Evolutionary conservation across 2,888 invertebrate species (phyloP).

Genomic region (Sminthurinus aureus): DNA sequence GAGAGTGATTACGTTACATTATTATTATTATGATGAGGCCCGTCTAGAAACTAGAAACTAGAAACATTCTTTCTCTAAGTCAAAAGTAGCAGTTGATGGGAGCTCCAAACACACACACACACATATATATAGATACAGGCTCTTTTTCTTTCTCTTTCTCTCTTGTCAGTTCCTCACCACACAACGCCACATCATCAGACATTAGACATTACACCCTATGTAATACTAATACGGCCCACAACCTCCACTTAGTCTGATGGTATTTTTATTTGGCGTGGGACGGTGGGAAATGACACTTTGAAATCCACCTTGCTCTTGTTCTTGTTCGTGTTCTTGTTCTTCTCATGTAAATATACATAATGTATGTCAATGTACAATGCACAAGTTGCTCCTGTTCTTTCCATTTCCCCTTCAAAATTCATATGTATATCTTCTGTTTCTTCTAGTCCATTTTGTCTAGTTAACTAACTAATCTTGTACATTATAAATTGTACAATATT

Average conservation of each 20-base stretch:
- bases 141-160: too few species aligned
- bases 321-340: slow-evolving; percentile 12
- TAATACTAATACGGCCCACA: not conserved
- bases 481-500: not conserved
- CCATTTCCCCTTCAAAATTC: not conserved
- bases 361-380: not conserved
- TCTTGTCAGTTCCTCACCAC: too few species aligned
- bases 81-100: not conserved
- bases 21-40: slow-evolving; percentile 26
- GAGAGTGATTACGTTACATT: slow-evolving; percentile 13
- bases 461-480: too few species aligned
- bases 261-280: slow-evolving; percentile 52
- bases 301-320: slow-evolving; percentile 42
- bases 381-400: slow-evolving; percentile 2
- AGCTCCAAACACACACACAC: slow-evolving; percentile 3
- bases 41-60: slow-evolving; percentile 2
- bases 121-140: too few species aligned
- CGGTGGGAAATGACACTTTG: slow-evolving; percentile 56
- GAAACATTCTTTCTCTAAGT: slow-evolving; percentile 24
- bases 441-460: too few species aligned
- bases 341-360: not conserved
- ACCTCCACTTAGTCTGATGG: slow-evolving; percentile 39
- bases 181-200: too few species aligned
- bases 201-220: not conserved
- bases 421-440: not conserved